phyloP scores from a whole-genome alignment of 2,113 vertebrate genomes.

The Nanorana parkeri region DNA sequence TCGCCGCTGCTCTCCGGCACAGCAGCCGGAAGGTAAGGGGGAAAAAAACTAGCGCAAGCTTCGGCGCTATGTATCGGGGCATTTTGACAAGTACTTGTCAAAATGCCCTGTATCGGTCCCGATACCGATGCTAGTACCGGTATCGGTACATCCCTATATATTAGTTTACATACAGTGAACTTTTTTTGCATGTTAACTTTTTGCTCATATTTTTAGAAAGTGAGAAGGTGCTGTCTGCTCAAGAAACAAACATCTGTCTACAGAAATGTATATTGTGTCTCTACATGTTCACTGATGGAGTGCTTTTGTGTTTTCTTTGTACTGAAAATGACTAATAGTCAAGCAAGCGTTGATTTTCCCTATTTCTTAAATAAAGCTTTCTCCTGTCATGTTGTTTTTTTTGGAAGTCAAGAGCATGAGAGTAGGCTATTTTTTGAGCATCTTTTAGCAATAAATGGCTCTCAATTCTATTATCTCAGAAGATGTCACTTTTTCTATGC shows the following conservation, averaged over 20 bases:
- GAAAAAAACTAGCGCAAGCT: too few relatives aligned
- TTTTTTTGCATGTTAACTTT: too few relatives aligned
- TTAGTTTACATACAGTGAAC: too few relatives aligned
- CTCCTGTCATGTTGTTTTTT: slow-evolving; percentile 54
- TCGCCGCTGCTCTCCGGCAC: too few relatives aligned
- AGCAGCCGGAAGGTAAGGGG: too few relatives aligned
- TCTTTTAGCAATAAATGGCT: slow-evolving; percentile 81
- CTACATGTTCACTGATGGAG: not conserved
- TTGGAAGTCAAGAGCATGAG: slow-evolving; percentile 68
- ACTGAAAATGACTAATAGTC: slow-evolving; percentile 33
- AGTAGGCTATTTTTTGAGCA: slow-evolving; percentile 69
- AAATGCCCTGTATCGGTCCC: too few relatives aligned
- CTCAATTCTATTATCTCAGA: slow-evolving; percentile 77
- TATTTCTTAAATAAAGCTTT: slow-evolving; percentile 28
- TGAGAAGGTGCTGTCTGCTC: not conserved
- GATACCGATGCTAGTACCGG: too few relatives aligned
- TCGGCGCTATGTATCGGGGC: too few relatives aligned
- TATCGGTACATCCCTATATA: too few relatives aligned
- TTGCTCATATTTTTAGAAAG: too few relatives aligned
- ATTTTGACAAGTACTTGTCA: too few relatives aligned
- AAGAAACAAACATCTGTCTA: not conserved
- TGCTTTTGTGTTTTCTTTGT: not conserved
- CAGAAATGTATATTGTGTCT: not conserved
- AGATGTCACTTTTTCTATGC: slow-evolving; percentile 74
- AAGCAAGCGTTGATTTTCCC: slow-evolving; percentile 58